Base-by-base conservation (phyloP, 2,888 invertebrate species). In the Lymantria monacha region DNA sequence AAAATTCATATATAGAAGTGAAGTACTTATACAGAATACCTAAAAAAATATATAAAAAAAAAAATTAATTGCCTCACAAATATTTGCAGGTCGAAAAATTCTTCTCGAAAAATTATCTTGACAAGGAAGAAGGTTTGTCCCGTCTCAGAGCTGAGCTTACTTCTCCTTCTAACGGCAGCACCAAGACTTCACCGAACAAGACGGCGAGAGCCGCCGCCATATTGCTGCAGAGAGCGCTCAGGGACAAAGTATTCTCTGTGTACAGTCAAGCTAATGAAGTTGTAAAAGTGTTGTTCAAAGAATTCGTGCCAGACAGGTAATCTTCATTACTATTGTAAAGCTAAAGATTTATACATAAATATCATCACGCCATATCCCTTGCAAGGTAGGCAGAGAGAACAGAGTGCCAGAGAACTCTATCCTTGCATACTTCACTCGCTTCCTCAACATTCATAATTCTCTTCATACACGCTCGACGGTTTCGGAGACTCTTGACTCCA, bases 241-340 rank as follows among this genome's bases (percentile, higher is more conserved):
- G 97, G 44, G 97, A 97, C 79, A 97, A 97, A 75, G 97, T 97
- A 12, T 97, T 96, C 82, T 96, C 96, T 0, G 97, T 97, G 0
- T 97, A 97, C 81, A 96, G 95, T 76, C 93, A 95, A 63, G 96
- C 97, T 0, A 96, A 97, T 51, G 96, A 96, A 78, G 94, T 96
- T 1, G 95, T 97, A 13, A 87, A 95, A 53, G 93, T 95, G 59
- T 93, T 97, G 74, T 96, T 97, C 76, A 93, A 95, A 8, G 96
- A 97, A 69, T 97, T 96, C 76, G 95, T 97, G n/a, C 95, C 95
- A 0, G 94, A 95, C 60, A 94, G 95, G 96, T 95, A 51, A 64
- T 66, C 10, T 30, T 7, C 12, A 30, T 38, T 1, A 1, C n/a
- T n/a, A n/a, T n/a, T n/a, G n/a, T n/a, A n/a, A n/a, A n/a, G n/a